Percentiles rank a stretch among this genome's conserved stretches.
These are phyloP conservation scores for Cremastinae sp. DNA, from an alignment of 2,888 invertebrate species.

Conservation along the genomic window DNA sequence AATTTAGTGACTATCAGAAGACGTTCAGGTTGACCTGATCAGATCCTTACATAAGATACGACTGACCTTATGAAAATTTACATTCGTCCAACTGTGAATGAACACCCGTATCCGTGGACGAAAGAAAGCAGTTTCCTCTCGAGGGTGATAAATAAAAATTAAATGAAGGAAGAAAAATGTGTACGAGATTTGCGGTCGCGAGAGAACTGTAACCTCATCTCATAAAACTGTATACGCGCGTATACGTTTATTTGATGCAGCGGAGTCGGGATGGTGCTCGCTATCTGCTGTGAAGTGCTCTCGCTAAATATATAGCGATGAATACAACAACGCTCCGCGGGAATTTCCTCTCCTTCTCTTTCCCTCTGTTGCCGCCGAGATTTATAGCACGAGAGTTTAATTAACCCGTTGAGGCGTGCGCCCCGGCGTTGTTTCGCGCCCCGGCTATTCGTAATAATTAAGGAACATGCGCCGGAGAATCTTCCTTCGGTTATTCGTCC, in stretches of 20 bases:
- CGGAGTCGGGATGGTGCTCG: slow-evolving; percentile 6
- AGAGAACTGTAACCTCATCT: slow-evolving; percentile 23
- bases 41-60: no score
- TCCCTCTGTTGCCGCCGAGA: slow-evolving; percentile 53
- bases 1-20: no score
- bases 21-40: no score
- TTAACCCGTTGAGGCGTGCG: slow-evolving; percentile 65
- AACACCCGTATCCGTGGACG: background rate
- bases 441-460: slow-evolving; percentile 68
- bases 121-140: background rate
- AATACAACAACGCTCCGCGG: slow-evolving; percentile 23
- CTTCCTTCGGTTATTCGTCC: slow-evolving; percentile 45
- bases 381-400: slow-evolving; percentile 67
- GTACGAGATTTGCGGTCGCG: slow-evolving; percentile 22
- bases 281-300: slow-evolving; percentile 19
- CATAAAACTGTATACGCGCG: background rate
- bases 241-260: background rate
- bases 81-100: background rate
- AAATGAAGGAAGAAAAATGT: slow-evolving; percentile 42
- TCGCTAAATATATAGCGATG: slow-evolving; percentile 27
- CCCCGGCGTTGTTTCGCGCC: slow-evolving; percentile 55
- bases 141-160: slow-evolving; percentile 42
- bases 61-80: no score
- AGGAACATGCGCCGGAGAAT: slow-evolving; percentile 57
- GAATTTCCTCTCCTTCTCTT: slow-evolving; percentile 28